phyloP scores from a whole-genome alignment of 2,113 vertebrate species.

The Narcine bancroftii region DNA sequence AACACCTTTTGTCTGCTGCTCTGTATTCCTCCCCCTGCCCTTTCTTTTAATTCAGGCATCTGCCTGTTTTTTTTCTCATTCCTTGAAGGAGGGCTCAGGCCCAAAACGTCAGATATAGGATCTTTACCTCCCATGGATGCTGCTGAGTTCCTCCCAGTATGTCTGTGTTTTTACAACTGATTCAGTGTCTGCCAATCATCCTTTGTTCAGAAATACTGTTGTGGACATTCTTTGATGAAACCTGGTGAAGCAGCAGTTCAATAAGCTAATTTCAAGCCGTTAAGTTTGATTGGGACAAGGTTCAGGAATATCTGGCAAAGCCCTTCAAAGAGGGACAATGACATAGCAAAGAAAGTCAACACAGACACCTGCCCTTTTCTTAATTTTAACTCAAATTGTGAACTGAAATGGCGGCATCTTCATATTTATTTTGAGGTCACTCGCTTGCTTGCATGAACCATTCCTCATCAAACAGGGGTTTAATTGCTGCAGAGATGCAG shows the following conservation, averaged over 20 bases:
- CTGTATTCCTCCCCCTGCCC: too few species aligned
- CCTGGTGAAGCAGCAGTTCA: background rate
- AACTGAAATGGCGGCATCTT: background rate
- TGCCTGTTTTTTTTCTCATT: too few species aligned
- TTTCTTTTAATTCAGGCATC: too few species aligned
- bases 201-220: background rate
- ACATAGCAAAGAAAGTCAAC: constrained; percentile 5
- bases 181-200: background rate
- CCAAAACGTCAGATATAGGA: too few species aligned
- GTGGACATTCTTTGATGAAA: background rate
- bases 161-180: too few species aligned
- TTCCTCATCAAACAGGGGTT: background rate
- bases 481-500: background rate
- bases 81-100: too few species aligned
- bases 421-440: too few species aligned
- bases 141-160: too few species aligned
- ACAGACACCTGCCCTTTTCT: background rate
- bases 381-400: background rate
- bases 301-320: constrained; percentile 39
- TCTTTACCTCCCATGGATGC: too few species aligned
- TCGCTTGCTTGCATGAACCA: too few species aligned
- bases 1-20: too few species aligned
- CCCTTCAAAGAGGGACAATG: constrained; percentile 41
- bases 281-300: background rate
- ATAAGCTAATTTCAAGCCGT: background rate